Percentiles rank a stretch among this genome's conserved stretches.
phyloP scores from a whole-genome alignment of 2,113 vertebrate genomes.

The Nycticryphes semicollaris region DNA sequence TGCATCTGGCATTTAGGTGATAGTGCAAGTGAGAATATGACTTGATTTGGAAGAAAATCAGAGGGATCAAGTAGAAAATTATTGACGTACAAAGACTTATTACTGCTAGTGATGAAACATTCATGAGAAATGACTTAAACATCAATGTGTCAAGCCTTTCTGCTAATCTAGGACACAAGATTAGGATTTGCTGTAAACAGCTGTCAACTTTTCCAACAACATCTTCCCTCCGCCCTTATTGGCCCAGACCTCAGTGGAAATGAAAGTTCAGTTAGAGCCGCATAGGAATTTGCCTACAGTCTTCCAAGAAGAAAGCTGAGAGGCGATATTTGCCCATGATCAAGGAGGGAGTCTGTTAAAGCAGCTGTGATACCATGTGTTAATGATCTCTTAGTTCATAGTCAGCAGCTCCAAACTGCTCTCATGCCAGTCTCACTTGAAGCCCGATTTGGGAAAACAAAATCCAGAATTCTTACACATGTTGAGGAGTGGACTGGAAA shows the following conservation, averaged over 20 bases:
- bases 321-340: not conserved
- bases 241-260: not conserved
- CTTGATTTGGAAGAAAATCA: conserved; percentile 25
- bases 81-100: not conserved
- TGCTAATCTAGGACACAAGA: conserved; percentile 19
- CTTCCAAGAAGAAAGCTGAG: not conserved
- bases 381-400: not conserved
- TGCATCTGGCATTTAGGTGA: not conserved
- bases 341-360: not conserved
- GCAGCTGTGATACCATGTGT: not conserved
- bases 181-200: conserved; percentile 37
- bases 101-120: conserved; percentile 33
- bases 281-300: not conserved
- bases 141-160: not conserved
- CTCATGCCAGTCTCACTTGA: not conserved
- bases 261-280: not conserved
- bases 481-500: not conserved
- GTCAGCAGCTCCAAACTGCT: not conserved
- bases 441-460: not conserved
- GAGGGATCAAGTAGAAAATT: not conserved
- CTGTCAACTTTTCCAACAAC: not conserved
- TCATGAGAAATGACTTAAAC: conserved; percentile 26
- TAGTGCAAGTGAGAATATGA: not conserved
- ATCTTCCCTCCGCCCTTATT: not conserved
- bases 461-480: not conserved